phyloP scores from a whole-genome alignment of 2,888 invertebrate genomes.

The Lycia hirtaria region DNA sequence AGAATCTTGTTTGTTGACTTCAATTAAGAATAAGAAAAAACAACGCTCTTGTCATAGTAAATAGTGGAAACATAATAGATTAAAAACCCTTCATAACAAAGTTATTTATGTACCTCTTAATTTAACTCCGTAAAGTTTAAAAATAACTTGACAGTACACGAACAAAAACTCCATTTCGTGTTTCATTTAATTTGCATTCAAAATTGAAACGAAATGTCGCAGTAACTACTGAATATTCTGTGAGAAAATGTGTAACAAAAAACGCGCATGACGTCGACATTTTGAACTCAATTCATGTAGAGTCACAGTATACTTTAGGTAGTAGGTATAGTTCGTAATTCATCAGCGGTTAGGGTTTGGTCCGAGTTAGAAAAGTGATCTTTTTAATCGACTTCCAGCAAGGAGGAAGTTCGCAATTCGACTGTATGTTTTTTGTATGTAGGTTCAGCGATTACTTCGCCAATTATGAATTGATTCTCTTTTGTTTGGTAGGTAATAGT shows the following conservation, averaged over 20 bases:
- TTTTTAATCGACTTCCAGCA: too few relatives aligned
- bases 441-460: too few relatives aligned
- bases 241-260: constrained; percentile 5
- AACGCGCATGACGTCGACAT: background rate
- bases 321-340: constrained; percentile 2
- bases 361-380: too few relatives aligned
- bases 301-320: background rate
- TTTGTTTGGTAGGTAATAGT: too few relatives aligned
- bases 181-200: constrained; percentile 18
- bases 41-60: too few relatives aligned
- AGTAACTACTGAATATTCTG: background rate
- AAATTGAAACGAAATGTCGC: constrained; percentile 9
- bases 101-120: background rate
- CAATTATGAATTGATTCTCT: too few relatives aligned
- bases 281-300: constrained; percentile 7
- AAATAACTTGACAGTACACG: constrained; percentile 2
- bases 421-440: too few relatives aligned
- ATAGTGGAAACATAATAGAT: too few relatives aligned
- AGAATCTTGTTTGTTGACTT: too few relatives aligned
- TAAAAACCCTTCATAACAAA: too few relatives aligned
- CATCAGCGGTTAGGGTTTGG: background rate
- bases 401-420: too few relatives aligned
- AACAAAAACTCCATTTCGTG: constrained; percentile 9
- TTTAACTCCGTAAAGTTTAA: background rate
- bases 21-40: too few relatives aligned